Percentiles rank a stretch among this genome's conserved stretches.
These are phyloP conservation scores for Microplitis demolitor DNA, from an alignment of 1,140 invertebrate genomes.

Conservation along the genomic window DNA sequence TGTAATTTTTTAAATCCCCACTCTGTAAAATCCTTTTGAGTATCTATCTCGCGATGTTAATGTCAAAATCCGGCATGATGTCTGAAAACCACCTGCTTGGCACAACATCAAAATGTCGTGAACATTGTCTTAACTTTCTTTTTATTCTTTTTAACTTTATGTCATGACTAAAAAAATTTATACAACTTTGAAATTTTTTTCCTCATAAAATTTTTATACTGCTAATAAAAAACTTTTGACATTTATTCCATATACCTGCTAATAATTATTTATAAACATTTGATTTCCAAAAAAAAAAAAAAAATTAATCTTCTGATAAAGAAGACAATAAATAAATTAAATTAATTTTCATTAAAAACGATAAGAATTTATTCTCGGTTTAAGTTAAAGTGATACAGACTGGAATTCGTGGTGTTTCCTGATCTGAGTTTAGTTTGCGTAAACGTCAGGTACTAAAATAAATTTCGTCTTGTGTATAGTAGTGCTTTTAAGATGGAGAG, in stretches of 20 bases:
- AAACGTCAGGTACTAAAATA: conserved; percentile 20
- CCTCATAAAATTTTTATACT: no score
- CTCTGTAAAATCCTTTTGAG: conserved; percentile 27
- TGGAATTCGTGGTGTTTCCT: conserved; percentile 15
- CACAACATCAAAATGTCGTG: conserved; percentile 45
- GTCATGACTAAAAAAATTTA: conserved; percentile 10
- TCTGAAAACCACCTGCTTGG: conserved; percentile 57
- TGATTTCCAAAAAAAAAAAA: not conserved
- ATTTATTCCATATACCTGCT: no score
- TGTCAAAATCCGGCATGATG: conserved; percentile 37
- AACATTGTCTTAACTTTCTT: conserved; percentile 3
- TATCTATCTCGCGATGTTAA: conserved; percentile 43
- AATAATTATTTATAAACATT: no score
- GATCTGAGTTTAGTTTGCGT: not conserved
- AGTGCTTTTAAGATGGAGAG: conserved; percentile 2
- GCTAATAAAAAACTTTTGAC: no score
- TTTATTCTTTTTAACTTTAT: not conserved
- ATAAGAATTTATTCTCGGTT: not conserved
- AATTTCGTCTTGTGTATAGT: not conserved
- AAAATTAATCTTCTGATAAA: not conserved
- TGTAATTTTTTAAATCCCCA: conserved; percentile 7
- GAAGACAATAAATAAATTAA: not conserved
- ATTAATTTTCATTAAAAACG: no score
- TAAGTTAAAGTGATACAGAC: not conserved
- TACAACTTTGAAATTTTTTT: not conserved